Evolutionary conservation across 2,888 invertebrate genomes (phyloP).

Genomic region (Eristalis tenax): DNA sequence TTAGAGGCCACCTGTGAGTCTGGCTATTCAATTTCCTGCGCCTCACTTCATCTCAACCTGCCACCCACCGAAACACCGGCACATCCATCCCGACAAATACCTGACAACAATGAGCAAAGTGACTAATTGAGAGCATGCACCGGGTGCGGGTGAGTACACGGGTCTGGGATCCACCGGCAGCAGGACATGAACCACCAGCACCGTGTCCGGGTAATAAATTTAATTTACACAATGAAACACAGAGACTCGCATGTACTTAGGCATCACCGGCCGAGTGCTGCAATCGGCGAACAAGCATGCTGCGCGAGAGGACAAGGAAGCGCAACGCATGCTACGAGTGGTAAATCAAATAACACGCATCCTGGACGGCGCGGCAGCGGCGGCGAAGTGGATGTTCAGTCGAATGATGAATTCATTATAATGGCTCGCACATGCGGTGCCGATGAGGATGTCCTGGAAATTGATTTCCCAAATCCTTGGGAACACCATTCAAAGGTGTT

Average conservation of each 20-base stretch:
- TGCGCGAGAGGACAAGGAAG: neutral
- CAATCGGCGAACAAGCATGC: neutral
- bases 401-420: neutral
- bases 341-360: neutral
- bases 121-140: slow-evolving; percentile 65
- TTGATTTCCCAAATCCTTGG: neutral
- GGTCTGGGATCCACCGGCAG: slow-evolving; percentile 17
- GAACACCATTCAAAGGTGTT: neutral
- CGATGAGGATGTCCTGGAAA: neutral
- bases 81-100: slow-evolving; percentile 49
- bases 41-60: neutral
- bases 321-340: neutral
- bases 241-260: slow-evolving; percentile 10
- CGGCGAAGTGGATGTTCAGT: neutral
- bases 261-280: neutral
- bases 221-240: slow-evolving; percentile 57
- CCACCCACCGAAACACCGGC: neutral
- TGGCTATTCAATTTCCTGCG: neutral
- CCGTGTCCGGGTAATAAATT: slow-evolving; percentile 50
- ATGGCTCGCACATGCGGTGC: neutral
- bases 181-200: slow-evolving; percentile 45
- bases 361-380: neutral
- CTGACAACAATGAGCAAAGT: slow-evolving; percentile 66
- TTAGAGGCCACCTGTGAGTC: neutral
- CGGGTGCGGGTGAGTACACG: slow-evolving; percentile 36